Conservation (phyloP, 2,113 vertebrate genomes). For the Chaetorhynchus papuensis region DNA sequence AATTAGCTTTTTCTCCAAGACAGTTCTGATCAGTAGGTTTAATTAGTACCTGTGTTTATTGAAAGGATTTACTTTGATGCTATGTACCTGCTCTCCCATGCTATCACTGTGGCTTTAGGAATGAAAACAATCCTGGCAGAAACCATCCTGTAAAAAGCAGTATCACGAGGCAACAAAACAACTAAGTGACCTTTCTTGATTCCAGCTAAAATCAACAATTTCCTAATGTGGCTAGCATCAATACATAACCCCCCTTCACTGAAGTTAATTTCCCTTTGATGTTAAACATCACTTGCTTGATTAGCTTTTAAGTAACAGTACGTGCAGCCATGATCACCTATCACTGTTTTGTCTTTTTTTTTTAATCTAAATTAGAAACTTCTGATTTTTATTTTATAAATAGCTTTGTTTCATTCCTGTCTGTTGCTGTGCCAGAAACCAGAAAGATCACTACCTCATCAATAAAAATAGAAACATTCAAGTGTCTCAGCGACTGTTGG, state of each 20-base stretch:
- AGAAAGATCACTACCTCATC: not conserved
- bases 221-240: not conserved
- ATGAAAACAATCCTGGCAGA: not conserved
- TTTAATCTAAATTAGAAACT: not conserved
- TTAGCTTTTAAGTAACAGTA: not conserved
- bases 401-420: not conserved
- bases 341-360: not conserved
- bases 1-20: not conserved
- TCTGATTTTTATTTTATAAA: not conserved
- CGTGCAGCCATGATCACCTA: not conserved
- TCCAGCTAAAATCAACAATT: not conserved
- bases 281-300: not conserved
- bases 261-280: not conserved
- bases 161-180: not conserved
- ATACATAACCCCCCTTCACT: not conserved
- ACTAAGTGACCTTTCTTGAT: not conserved
- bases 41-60: slow-evolving; percentile 14
- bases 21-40: not conserved
- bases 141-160: not conserved
- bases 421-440: not conserved
- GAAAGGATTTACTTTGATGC: not conserved
- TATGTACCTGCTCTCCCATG: not conserved
- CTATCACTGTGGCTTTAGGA: not conserved
- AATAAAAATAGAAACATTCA: not conserved
- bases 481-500: not conserved